Base-by-base conservation (phyloP, 2,113 vertebrate species). In the Planiliza haematocheilus region DNA sequence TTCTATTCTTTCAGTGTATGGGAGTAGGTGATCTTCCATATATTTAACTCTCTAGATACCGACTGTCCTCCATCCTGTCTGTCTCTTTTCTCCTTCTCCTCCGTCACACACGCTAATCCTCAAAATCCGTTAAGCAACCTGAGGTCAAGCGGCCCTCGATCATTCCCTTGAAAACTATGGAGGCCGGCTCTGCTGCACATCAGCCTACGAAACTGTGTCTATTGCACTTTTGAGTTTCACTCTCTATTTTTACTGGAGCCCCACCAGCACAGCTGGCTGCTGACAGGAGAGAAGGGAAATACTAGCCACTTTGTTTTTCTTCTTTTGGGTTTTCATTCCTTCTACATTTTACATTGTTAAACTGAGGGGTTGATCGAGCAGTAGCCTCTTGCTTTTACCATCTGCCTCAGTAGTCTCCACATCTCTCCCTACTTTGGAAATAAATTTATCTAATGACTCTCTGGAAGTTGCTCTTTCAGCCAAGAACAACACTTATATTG, bases 211-310 rank as follows among this genome's bases (percentile, higher is more conserved):
- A 55, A 85, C 59, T 70, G 59, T 66, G 77, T 80, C 73, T 81
- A 45, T 77, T 82, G 64, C 64, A 84, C 69, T 56, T 66, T 70
- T 64, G 17, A 82, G 58, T 74, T 67, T 65, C 36, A 38, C 46
- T 70, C 58, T 70, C 39, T 87, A 59, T 91, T 91, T 84, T 63
- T n/a, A 24, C 66, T 91, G 91, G 90, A 76, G 20, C 45, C n/a
- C 3, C 45, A 81, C 82, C 90, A 90, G 65, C 72, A 72, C 74
- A 91, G 85, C 87, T 90, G 92, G 69, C 79, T 67, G 63, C 68
- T 78, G 81, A 85, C 69, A 63, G 67, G 50, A 74, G 50, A 52
- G 67, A 64, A 59, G 67, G 71, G 79, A 82, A 88, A 88, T 72
- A 82, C 55, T 55, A 45, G 59, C 66, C 52, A 34, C 77, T 85